Evolutionary conservation across 2,113 vertebrate species (phyloP).

Genomic region (Paralichthys olivaceus): DNA sequence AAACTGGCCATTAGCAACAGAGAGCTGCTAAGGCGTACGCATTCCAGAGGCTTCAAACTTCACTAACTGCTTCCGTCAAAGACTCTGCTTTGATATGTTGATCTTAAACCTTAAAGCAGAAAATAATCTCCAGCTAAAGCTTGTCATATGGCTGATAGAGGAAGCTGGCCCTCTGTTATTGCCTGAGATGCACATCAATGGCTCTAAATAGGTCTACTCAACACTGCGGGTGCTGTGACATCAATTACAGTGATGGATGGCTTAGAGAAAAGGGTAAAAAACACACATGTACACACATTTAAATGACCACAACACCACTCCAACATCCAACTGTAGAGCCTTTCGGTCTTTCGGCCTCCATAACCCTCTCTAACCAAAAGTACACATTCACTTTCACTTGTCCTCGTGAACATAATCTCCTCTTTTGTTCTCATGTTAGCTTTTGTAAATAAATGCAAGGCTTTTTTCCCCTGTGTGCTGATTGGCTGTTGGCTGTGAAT

Average conservation of each 20-base stretch:
- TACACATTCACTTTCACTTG: constrained; percentile 45
- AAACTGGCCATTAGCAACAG: constrained; percentile 45
- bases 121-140: constrained; percentile 27
- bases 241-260: constrained; percentile 61
- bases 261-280: constrained; percentile 31
- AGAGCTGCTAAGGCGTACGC: neutral
- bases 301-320: constrained; percentile 12
- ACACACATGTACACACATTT: constrained; percentile 18
- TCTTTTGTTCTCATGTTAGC: constrained; percentile 15
- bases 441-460: constrained; percentile 33
- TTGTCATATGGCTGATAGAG: constrained; percentile 29
- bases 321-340: neutral
- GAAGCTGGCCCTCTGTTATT: constrained; percentile 20
- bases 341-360: constrained; percentile 1
- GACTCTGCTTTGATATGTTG: constrained; percentile 30
- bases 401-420: constrained; percentile 22
- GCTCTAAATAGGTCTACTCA: constrained; percentile 47
- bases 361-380: neutral
- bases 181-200: constrained; percentile 37
- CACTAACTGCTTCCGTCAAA: too few species aligned
- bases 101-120: constrained; percentile 32
- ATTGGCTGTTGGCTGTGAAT: constrained; percentile 56
- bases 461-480: neutral
- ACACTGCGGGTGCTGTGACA: constrained; percentile 41
- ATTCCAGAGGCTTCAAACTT: too few species aligned